phyloP scores from a whole-genome alignment of 30 jellyfish, hydroid and myxozoan species.

The Aurelia coerulea region DNA sequence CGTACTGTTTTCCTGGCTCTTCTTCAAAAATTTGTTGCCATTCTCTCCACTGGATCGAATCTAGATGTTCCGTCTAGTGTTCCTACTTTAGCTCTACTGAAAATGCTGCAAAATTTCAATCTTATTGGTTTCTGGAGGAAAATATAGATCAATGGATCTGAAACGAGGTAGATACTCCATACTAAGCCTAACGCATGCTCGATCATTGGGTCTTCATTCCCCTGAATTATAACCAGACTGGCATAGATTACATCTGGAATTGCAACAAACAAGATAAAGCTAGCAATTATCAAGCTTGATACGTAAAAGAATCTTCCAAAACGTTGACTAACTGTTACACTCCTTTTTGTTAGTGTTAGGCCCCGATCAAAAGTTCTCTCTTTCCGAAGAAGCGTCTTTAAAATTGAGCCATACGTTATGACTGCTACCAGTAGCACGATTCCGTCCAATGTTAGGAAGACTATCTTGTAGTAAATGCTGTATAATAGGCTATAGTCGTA shows the following conservation, averaged over 20 bases:
- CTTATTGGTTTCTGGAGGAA: conserved; percentile 45
- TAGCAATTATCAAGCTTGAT: conserved; percentile 35
- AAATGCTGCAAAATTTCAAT: neutral
- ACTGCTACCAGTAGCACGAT: conserved; percentile 10
- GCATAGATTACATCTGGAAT: conserved; percentile 55
- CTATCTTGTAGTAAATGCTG: conserved; percentile 43
- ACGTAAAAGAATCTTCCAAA: neutral
- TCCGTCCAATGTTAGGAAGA: conserved; percentile 34
- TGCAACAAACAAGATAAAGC: conserved; percentile 51
- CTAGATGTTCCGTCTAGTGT: too few relatives aligned
- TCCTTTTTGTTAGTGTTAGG: neutral
- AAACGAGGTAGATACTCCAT: conserved; percentile 38
- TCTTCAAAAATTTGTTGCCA: too few relatives aligned
- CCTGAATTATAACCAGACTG: conserved; percentile 29
- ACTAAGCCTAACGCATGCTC: conserved; percentile 40
- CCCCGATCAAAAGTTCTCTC: neutral
- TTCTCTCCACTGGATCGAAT: too few relatives aligned
- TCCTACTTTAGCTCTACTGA: too few relatives aligned
- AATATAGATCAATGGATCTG: neutral
- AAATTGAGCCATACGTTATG: conserved; percentile 34
- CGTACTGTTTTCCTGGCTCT: too few relatives aligned
- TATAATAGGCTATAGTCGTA: conserved; percentile 10
- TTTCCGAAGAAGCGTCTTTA: neutral
- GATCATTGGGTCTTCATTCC: conserved; percentile 20
- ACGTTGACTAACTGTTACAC: neutral